Percentiles rank a stretch among this genome's conserved stretches.
Conservation (phyloP, 2,113 vertebrate genomes). For the Bujurquina vittata region DNA sequence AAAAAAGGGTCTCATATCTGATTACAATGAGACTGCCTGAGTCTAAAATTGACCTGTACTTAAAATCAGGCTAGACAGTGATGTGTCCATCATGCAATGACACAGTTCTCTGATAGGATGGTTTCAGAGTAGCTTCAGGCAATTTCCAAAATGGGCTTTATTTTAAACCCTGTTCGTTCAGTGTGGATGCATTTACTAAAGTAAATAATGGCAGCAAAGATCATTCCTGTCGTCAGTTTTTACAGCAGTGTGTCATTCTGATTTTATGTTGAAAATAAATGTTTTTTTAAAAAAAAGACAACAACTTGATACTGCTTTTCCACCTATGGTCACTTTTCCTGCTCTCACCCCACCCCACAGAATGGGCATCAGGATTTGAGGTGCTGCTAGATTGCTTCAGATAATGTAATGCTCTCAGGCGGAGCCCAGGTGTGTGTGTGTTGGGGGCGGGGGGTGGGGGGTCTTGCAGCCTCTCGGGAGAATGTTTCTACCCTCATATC, state of each 20-base stretch:
- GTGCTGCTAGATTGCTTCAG: conserved; percentile 58
- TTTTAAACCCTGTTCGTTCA: conserved; percentile 17
- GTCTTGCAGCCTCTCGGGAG: conserved; percentile 29
- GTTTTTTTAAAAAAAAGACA: too few relatives aligned
- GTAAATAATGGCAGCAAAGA: conserved; percentile 32
- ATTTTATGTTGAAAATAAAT: conserved; percentile 37
- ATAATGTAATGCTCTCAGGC: conserved; percentile 59
- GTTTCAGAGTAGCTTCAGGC: background rate
- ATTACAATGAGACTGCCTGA: background rate
- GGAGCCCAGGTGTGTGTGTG: conserved; percentile 33
- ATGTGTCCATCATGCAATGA: background rate
- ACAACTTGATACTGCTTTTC: conserved; percentile 19
- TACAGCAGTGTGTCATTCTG: background rate
- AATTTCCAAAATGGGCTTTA: background rate
- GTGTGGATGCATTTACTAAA: conserved; percentile 30
- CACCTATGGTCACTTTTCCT: conserved; percentile 54
- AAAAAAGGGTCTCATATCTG: background rate
- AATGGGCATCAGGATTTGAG: conserved; percentile 40
- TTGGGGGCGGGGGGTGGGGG: background rate
- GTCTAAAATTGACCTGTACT: background rate
- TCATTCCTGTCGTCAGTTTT: conserved; percentile 46
- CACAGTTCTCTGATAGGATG: background rate
- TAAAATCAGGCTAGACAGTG: background rate
- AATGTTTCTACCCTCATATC: conserved; percentile 7
- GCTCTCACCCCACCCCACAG: conserved; percentile 32